Base-by-base conservation (phyloP, 2,888 invertebrate genomes). In the Cybosia mesomella region DNA sequence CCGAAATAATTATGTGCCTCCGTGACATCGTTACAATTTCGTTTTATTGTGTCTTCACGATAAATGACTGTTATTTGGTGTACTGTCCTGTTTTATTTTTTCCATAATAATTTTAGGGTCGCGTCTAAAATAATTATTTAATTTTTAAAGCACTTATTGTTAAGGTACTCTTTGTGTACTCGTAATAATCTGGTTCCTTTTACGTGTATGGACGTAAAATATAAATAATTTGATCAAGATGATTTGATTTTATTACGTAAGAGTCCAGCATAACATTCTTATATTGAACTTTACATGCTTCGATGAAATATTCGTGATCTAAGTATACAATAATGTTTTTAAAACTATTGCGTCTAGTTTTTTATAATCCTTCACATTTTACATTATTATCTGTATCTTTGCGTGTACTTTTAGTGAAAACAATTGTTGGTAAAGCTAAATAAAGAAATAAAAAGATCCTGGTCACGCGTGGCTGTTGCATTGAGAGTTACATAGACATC, bases 21-120 rank as follows among this genome's bases (percentile, higher is more conserved):
- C 49, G 49, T 49, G 49, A 49, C 49, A n/a, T n/a, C 49, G n/a
- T 49, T 49, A 49, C n/a, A 49, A 49, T 49, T 49, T 49, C 49
- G n/a, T 49, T 49, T 49, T 49, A 49, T 49, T 49, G 49, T 49
- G n/a, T n/a, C 49, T 49, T 49, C n/a, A 49, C n/a, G 9, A 49
- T n/a, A 49, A 49, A 49, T 49, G 8, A 15, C 49, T 49, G 49
- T 49, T 49, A 49, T 49, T 49, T 49, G 49, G 8, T 9, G n/a
- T 5, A 43, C 18, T 43, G 43, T 49, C 49, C 49, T 49, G 49
- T 49, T 49, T 49, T 49, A 49, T 49, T 49, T 9, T 43, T 49
- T 49, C 9, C 49, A n/a, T n/a, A 49, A 49, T n/a, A 5, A n/a
- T n/a, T 43, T 18, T n/a, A n/a, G 49, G n/a, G 49, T 49, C 9